Evolutionary conservation across 2,797 vertebrate species (phyloP).

Genomic region (Mus minutoides): DNA sequence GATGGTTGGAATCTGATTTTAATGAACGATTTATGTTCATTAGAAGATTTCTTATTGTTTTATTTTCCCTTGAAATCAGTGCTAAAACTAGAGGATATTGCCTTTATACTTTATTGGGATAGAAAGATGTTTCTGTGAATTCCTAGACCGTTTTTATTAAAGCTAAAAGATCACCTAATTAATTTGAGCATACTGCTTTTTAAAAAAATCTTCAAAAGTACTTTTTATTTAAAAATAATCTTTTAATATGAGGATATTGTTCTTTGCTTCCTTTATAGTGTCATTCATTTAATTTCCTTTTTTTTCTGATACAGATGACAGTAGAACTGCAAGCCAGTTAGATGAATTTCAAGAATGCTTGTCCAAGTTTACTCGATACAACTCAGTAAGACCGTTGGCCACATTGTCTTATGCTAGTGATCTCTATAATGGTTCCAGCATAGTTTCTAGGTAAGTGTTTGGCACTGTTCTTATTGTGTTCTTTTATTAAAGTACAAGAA

Average conservation of each 20-base stretch:
- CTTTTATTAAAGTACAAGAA: neutral
- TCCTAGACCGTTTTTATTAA: slow-evolving; percentile 46
- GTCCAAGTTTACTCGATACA: slow-evolving; percentile 98
- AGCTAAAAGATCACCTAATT: neutral
- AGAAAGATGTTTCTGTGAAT: neutral
- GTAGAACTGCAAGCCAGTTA: slow-evolving; percentile 96
- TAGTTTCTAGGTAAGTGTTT: slow-evolving; percentile 95
- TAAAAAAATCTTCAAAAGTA: neutral
- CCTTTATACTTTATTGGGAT: slow-evolving; percentile 35
- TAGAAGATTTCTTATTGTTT: neutral
- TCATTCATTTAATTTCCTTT: slow-evolving; percentile 2
- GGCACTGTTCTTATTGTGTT: neutral
- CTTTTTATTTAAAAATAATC: slow-evolving; percentile 9
- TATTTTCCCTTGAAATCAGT: slow-evolving; percentile 39
- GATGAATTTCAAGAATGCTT: slow-evolving; percentile 99
- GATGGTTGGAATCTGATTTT: slow-evolving; percentile 8
- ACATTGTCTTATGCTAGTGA: slow-evolving; percentile 98
- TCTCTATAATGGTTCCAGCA: slow-evolving; percentile 99
- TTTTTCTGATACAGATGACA: slow-evolving; percentile 91
- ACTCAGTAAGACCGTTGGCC: slow-evolving; percentile 96
- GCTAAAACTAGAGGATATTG: neutral
- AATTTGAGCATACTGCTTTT: slow-evolving; percentile 41
- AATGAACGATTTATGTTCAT: slow-evolving; percentile 48
- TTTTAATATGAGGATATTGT: neutral
- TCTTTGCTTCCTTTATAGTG: slow-evolving; percentile 42